Percentiles rank a stretch among this genome's conserved stretches.
Conservation (phyloP, 2,888 invertebrate genomes). For the Caradrina kadenii region DNA sequence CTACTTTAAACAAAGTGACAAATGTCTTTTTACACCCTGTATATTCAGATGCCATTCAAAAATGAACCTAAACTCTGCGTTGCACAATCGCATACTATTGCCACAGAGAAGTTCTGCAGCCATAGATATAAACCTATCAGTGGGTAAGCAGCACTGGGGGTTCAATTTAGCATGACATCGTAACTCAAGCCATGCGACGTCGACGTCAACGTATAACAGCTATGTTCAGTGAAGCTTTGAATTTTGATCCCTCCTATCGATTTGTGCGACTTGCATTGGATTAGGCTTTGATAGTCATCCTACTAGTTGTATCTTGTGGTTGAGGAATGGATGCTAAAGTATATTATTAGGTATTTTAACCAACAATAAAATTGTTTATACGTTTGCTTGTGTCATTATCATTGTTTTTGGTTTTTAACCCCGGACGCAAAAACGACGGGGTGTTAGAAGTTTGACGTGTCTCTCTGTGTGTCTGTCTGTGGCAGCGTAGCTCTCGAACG, state of each 20-base stretch:
- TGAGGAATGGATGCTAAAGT: neutral
- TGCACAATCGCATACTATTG: neutral
- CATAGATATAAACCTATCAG: constrained; percentile 45
- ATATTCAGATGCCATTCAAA: too few relatives aligned
- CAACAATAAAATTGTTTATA: too few relatives aligned
- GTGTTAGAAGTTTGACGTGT: too few relatives aligned
- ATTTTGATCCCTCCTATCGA: constrained; percentile 62
- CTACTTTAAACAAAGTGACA: too few relatives aligned
- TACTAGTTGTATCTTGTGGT: neutral
- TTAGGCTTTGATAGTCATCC: constrained; percentile 14
- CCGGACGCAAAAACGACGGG: too few relatives aligned
- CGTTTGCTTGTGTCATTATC: too few relatives aligned
- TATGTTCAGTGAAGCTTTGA: constrained; percentile 58
- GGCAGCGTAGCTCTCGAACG: too few relatives aligned
- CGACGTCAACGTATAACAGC: constrained; percentile 54
- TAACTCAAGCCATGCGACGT: constrained; percentile 68
- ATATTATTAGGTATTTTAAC: neutral
- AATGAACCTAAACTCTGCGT: neutral
- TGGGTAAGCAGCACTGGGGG: constrained; percentile 48
- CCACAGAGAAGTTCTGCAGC: constrained; percentile 12
- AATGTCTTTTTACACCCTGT: too few relatives aligned
- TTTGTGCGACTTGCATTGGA: constrained; percentile 29
- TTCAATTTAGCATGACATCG: constrained; percentile 69
- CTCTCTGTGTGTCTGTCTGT: too few relatives aligned
- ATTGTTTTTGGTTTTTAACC: too few relatives aligned